Evolutionary conservation across 2,888 invertebrate species (phyloP), one percentile per base, ranked within the genome.

Genomic region (Nomada fabriciana): DNA sequence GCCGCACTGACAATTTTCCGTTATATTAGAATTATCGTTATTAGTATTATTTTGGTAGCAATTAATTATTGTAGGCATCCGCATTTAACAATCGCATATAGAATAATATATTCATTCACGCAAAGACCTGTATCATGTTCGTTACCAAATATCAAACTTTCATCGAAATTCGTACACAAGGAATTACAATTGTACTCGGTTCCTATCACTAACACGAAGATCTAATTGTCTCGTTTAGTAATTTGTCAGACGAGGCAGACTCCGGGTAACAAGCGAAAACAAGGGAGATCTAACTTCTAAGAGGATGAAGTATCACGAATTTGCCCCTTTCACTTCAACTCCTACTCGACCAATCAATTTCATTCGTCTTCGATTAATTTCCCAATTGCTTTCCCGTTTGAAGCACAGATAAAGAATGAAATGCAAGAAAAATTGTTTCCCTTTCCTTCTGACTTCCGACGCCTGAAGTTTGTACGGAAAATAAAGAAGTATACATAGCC

Each of bases 141-240:
- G 13, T 29, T 29, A 20, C 29, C 29, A 13, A 15, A 2, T 25
- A 9, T 4, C 20, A 47, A 47, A 59, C 43, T 69, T n/a, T 29
- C 25, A 59, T 20, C 47, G 59, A 57, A 69, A 59, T 47, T 47
- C 59, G 47, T 13, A 47, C 9, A 43, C n/a, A 20, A 20, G 15
- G 68, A 15, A 42, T 53, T 10, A 11, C n/a, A 20, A 53, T 53
- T 18, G 20, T 23, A 0, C 20, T 47, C 29, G 1, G 43, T 11
- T 43, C 13, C 52, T 4, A 7, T 18, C 15, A 7, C 43, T 13
- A 59, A 59, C 69, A n/a, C 9, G 29, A 47, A n/a, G 29, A 69
- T 69, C 25, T 47, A 69, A 69, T 59, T 69, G 69, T 69, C 68
- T 47, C 73, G 73, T 65, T 74, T 74, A 64, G 47, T 47, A 74